A percentile compares a stretch with the other conserved stretches of the same genome.
Evolutionary conservation across 1,140 invertebrate genomes (phyloP).

Genomic region (Muscidifurax raptorellus): DNA sequence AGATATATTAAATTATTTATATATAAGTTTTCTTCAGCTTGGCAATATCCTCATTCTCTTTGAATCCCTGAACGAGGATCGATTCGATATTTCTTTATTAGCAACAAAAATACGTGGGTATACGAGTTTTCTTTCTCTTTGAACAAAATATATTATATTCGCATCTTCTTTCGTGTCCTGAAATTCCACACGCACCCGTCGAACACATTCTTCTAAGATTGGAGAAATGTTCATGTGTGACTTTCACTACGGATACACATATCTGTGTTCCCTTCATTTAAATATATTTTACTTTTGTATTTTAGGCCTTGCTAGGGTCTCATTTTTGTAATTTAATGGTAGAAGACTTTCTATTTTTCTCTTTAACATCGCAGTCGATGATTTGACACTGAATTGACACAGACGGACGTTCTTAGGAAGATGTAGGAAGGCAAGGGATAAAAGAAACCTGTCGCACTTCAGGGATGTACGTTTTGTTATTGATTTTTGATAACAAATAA

Average conservation of each 20-base stretch:
- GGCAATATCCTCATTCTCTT: conserved; percentile 56
- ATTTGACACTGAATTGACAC: conserved; percentile 60
- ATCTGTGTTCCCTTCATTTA: neutral
- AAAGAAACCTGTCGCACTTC: conserved; percentile 33
- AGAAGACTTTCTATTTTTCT: conserved; percentile 46
- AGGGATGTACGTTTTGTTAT: conserved; percentile 54
- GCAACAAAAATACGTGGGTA: conserved; percentile 73
- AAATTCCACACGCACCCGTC: neutral
- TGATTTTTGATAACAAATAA: conserved; percentile 50
- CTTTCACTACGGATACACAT: conserved; percentile 15
- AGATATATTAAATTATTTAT: conserved; percentile 54
- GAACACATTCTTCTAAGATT: conserved; percentile 30
- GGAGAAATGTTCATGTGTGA: neutral
- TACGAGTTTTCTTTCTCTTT: conserved; percentile 59
- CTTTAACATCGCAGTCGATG: conserved; percentile 35
- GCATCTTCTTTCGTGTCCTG: conserved; percentile 16
- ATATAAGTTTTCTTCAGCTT: conserved; percentile 57
- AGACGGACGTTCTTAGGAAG: conserved; percentile 46
- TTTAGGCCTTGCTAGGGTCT: conserved; percentile 41
- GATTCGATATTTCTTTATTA: conserved; percentile 50
- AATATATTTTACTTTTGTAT: conserved; percentile 26
- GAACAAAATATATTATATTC: conserved; percentile 68
- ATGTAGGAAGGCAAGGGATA: conserved; percentile 45
- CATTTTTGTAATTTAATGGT: conserved; percentile 40
- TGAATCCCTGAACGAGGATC: conserved; percentile 49